phyloP scores from a whole-genome alignment of 2,797 vertebrate species.

The Streptopelia turtur region DNA sequence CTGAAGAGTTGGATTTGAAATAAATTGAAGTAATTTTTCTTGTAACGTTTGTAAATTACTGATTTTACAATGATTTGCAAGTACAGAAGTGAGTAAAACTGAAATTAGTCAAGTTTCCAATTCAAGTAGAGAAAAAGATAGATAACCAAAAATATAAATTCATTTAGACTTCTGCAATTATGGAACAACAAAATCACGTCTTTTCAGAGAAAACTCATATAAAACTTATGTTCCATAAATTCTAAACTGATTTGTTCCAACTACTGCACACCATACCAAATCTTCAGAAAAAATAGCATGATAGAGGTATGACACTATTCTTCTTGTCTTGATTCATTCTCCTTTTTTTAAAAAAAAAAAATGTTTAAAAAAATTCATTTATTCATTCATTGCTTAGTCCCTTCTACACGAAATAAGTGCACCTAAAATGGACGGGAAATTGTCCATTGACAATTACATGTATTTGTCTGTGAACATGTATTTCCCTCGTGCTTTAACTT shows the following conservation, averaged over 20 bases:
- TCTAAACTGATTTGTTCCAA: background rate
- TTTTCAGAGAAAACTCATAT: background rate
- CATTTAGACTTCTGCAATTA: background rate
- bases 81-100: background rate
- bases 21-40: background rate
- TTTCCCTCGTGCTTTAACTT: background rate
- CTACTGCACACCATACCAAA: background rate
- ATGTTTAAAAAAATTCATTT: too few relatives aligned
- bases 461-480: rapidly evolving
- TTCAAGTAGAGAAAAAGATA: background rate
- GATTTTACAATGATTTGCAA: background rate
- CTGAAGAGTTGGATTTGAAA: background rate
- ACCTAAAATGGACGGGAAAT: background rate
- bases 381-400: background rate
- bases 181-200: background rate
- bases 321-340: background rate
- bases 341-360: too few relatives aligned
- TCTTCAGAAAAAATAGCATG: background rate
- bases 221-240: background rate
- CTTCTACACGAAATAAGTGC: background rate
- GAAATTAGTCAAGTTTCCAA: background rate
- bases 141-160: background rate
- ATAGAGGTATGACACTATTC: background rate
- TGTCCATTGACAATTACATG: too few relatives aligned
- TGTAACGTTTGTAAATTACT: background rate